Evolutionary conservation across 2,888 invertebrate genomes (phyloP), one percentile per base, ranked within the genome.

Genomic region (Epicampocera succincta): DNA sequence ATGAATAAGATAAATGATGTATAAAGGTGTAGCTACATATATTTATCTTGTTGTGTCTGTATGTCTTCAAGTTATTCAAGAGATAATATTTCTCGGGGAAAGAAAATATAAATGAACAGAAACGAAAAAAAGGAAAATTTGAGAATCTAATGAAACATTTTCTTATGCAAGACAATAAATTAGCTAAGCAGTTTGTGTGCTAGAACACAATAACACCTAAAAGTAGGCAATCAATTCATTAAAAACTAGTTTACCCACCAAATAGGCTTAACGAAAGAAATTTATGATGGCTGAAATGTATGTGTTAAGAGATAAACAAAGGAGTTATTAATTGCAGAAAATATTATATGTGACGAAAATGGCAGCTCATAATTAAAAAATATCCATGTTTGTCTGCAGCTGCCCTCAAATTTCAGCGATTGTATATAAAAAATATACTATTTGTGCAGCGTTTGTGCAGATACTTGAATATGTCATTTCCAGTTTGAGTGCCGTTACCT

Each of bases 1-100:
- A 84, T 84, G 83, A 84, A 75, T 61, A 82, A 80, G 84, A 84
- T 83, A 84, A 84, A 84, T 84, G 77, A 83, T 84, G 84, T 84
- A 69, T 74, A 71, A 82, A 77, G 76, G 78, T 79, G 68, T 75
- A 74, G 33, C 44, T 44, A 21, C 4, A 61, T 54, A 21, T 8
- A 61, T 54, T 63, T 65, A 46, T 56, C 40, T 54, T 50, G 12
- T 17, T 56, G 8, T 56, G 8, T 50, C 5, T 50, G 4, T 29
- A 17, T 12, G 56, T 17, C 68, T 44, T 25, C 71, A 50, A n/a
- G 42, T 58, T 72, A 78, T 78, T 65, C 21, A 13, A 60, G 63
- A 46, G 25, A 48, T 40, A 54, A 65, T 58, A 40, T 71, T 48
- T 33, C 12, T n/a, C 38, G 12, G 11, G 17, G 38, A 44, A 44